phyloP scores from a whole-genome alignment of 1,140 invertebrate genomes.

The Lithobius niger region DNA sequence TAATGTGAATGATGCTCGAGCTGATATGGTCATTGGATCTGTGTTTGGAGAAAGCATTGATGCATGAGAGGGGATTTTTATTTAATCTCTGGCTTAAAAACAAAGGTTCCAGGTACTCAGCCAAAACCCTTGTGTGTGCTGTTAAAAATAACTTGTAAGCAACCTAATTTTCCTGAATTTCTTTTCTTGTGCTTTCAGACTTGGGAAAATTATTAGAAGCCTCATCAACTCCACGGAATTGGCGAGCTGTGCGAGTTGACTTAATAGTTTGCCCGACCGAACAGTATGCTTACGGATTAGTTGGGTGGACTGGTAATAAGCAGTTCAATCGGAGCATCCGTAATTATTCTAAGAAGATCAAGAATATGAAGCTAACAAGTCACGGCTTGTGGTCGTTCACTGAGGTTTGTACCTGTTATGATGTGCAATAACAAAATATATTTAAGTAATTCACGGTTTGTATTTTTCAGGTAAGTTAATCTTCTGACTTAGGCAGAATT shows the following conservation, averaged over 20 bases:
- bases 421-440: no score
- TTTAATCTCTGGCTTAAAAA: neutral
- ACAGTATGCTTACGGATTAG: constrained; percentile 29
- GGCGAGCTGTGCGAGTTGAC: constrained; percentile 31
- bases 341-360: constrained; percentile 25
- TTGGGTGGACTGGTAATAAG: constrained; percentile 35
- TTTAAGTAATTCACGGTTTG: no score
- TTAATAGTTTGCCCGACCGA: constrained; percentile 27
- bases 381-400: constrained; percentile 28
- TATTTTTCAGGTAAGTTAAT: no score
- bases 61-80: neutral
- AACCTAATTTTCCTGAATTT: neutral
- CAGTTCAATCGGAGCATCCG: constrained; percentile 31
- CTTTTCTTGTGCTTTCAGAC: neutral
- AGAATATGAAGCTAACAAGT: constrained; percentile 28
- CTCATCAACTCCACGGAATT: constrained; percentile 19
- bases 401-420: constrained; percentile 19
- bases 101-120: neutral
- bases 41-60: neutral
- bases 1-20: no score
- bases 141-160: neutral
- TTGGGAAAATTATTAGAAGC: neutral
- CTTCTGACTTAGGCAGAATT: no score
- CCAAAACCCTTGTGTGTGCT: neutral
- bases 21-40: no score